Evolutionary conservation across 2,797 vertebrate genomes (phyloP), one percentile per base, ranked within the genome.

Genomic region (Bovichtus diacanthus): DNA sequence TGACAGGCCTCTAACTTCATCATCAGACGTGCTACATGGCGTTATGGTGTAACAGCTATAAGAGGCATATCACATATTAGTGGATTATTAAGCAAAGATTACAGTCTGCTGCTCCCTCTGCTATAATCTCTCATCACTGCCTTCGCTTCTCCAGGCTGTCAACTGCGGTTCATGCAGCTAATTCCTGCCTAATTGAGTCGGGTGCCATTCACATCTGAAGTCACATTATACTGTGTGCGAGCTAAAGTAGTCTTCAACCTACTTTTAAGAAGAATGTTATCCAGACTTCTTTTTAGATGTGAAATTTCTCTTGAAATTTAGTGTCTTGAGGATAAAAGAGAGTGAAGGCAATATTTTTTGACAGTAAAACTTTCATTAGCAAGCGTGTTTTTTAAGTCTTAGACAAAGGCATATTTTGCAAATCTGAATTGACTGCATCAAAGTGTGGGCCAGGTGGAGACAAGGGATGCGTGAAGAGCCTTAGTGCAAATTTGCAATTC

Each of bases 111-210:
- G 71, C 79, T 83, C 71, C 73, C 78, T 71, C 59, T 50, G 78
- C 76, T 66, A 67, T 91, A 82, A 90, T 90, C 85, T 90, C 73
- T 86, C 81, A 74, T 90, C 82, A 60, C 74, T 76, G 81, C 49
- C 51, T 77, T 53, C 31, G 83, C 80, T 83, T 78, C 87, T 79
- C 25, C 51, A 38, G 76, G 76, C 84, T 86, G 82, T 80, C 86
- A 84, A 78, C 83, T 88, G 70, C 54, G 38, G 79, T 89, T 87
- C 80, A 68, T 13, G 66, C 62, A 70, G 81, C 75, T 90, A 86
- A 94, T 90, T 88, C 87, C 66, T 59, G 55, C 38, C 77, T 92
- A 91, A 90, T 87, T 90, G 87, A 87, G 84, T 71, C 72, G 69
- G 76, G 72, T 87, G 83, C 68, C 81, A 82, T 74, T 89, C 83